Percentiles rank a stretch among this genome's conserved stretches.
These are phyloP conservation scores for Cephus cinctus DNA, from an alignment of 1,140 invertebrate genomes.

Conservation along the genomic window DNA sequence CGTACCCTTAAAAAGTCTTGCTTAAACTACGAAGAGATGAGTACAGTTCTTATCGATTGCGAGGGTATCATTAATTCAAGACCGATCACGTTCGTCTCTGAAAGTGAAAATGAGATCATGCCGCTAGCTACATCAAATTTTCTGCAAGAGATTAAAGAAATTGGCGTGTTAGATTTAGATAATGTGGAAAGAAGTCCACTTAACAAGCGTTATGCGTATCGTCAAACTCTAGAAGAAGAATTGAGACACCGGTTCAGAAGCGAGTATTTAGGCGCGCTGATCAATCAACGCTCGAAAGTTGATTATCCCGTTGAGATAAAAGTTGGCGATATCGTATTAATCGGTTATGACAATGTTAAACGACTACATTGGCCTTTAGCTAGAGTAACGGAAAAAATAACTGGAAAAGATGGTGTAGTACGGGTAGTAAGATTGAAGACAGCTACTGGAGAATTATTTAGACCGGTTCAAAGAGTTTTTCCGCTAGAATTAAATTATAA, in stretches of 20 bases:
- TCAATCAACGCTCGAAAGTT: neutral
- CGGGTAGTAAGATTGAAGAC: constrained; percentile 7
- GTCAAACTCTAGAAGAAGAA: constrained; percentile 12
- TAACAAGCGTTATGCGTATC: constrained; percentile 7
- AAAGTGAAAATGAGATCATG: constrained; percentile 20
- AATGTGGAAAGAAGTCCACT: constrained; percentile 7
- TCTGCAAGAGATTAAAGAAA: constrained; percentile 25
- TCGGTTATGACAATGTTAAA: constrained; percentile 16
- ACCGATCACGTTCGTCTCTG: constrained; percentile 35
- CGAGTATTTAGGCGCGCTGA: constrained; percentile 26
- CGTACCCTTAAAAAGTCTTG: constrained; percentile 23
- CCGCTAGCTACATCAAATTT: constrained; percentile 28
- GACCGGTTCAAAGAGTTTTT: constrained; percentile 14
- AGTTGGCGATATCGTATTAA: constrained; percentile 16
- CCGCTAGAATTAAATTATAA: constrained; percentile 14
- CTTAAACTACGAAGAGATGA: constrained; percentile 30
- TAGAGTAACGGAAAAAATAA: constrained; percentile 14
- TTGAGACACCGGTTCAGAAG: constrained; percentile 21
- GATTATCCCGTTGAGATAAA: neutral
- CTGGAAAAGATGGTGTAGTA: constrained; percentile 16
- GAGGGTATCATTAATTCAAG: constrained; percentile 34
- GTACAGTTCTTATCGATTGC: constrained; percentile 30
- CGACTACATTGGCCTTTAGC: constrained; percentile 19
- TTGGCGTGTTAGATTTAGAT: constrained; percentile 26
- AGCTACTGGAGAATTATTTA: neutral